Percentiles rank a stretch among this genome's conserved stretches.
Conservation (phyloP, 2,888 invertebrate species). For the Cyaniris semiargus region DNA sequence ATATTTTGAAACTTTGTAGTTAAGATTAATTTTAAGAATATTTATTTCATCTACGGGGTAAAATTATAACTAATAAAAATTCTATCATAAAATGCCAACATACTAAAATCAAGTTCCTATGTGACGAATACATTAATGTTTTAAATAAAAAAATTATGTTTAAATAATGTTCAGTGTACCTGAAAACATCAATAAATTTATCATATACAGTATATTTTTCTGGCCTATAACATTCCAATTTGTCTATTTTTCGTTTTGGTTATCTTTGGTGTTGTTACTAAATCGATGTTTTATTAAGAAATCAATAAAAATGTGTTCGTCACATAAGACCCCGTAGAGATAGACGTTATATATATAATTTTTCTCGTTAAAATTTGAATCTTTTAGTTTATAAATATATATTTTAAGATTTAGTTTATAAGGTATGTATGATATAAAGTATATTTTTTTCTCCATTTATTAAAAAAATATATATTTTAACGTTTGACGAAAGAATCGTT, state of each 20-base stretch:
- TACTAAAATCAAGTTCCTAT: background rate
- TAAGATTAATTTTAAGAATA: constrained; percentile 2
- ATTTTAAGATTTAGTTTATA: background rate
- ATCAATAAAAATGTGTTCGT: background rate
- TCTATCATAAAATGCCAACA: background rate
- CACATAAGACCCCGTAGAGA: background rate
- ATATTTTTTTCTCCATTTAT: background rate
- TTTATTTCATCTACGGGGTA: background rate
- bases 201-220: background rate
- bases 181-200: background rate
- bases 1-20: background rate
- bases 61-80: background rate
- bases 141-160: background rate
- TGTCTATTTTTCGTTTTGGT: background rate
- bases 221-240: background rate
- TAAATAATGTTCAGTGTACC: background rate
- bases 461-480: background rate
- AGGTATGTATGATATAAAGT: background rate
- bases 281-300: background rate
- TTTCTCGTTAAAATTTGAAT: background rate
- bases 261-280: background rate
- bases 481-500: background rate
- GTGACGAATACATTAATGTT: background rate
- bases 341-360: background rate
- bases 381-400: background rate